These are phyloP conservation scores for Hermetia illucens DNA, from an alignment of 1,140 invertebrate species.

Conservation along the genomic window DNA sequence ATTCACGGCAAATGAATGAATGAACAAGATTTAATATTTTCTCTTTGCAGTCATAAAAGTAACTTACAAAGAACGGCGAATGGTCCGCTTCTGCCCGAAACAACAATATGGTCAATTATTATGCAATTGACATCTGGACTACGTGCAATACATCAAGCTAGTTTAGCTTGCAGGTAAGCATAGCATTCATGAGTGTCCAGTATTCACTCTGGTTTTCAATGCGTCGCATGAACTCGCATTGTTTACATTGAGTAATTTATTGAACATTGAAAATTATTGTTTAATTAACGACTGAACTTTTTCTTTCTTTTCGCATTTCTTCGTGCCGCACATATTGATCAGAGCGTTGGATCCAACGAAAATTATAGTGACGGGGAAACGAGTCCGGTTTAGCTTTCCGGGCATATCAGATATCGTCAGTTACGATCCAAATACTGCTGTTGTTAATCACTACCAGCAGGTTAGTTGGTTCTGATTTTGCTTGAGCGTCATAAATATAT, in stretches of 20 bases:
- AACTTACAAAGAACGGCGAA: slow-evolving; percentile 45
- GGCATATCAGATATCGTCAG: slow-evolving; percentile 74
- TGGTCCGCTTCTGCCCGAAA: slow-evolving; percentile 67
- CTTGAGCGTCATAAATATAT: neutral
- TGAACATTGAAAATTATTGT: slow-evolving; percentile 3
- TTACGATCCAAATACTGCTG: slow-evolving; percentile 53
- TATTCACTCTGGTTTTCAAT: too few species aligned
- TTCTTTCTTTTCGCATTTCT: slow-evolving; percentile 32
- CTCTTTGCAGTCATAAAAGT: slow-evolving; percentile 64
- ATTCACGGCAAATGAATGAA: too few species aligned
- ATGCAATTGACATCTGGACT: slow-evolving; percentile 93
- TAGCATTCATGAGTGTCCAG: neutral
- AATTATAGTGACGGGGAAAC: slow-evolving; percentile 62
- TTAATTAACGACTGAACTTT: slow-evolving; percentile 5
- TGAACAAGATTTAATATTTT: too few species aligned
- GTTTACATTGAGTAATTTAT: slow-evolving; percentile 1
- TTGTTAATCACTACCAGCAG: slow-evolving; percentile 63
- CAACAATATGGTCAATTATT: slow-evolving; percentile 87
- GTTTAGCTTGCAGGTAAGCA: slow-evolving; percentile 47
- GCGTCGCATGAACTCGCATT: too few species aligned
- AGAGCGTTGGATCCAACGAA: slow-evolving; percentile 82
- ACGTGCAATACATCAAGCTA: slow-evolving; percentile 76
- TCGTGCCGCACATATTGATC: too few species aligned
- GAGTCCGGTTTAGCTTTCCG: slow-evolving; percentile 65
- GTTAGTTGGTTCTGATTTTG: slow-evolving; percentile 12